phyloP scores from a whole-genome alignment of 2,797 vertebrate genomes.

The Microctenopoma steveboyesi region DNA sequence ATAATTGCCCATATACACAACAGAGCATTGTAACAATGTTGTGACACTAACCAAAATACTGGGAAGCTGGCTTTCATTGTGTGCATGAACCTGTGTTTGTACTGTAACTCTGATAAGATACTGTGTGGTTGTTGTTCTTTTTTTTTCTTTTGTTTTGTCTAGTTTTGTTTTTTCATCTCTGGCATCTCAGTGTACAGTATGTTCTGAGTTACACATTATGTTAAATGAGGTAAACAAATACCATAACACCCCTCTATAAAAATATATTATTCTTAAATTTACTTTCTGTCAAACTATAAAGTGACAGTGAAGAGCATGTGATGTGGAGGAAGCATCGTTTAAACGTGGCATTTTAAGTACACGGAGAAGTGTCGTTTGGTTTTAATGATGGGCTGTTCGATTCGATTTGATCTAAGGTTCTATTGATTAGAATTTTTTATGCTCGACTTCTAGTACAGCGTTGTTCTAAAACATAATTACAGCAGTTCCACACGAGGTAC shows the following conservation, averaged over 20 bases:
- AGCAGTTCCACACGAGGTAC: not conserved
- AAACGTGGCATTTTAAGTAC: conserved; percentile 13
- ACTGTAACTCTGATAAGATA: conserved; percentile 79
- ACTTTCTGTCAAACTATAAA: conserved; percentile 19
- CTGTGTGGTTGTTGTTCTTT: conserved; percentile 64
- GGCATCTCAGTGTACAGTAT: conserved; percentile 57
- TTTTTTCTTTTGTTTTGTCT: conserved; percentile 23
- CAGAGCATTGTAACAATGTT: conserved; percentile 79
- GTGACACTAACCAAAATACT: conserved; percentile 82
- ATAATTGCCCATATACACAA: conserved; percentile 68
- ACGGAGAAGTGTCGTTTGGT: conserved; percentile 4
- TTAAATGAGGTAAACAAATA: conserved; percentile 45
- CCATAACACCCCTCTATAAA: conserved; percentile 38
- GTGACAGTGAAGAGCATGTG: conserved; percentile 21
- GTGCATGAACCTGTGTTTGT: conserved; percentile 86
- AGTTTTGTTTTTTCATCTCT: conserved; percentile 63
- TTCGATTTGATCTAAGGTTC: not conserved
- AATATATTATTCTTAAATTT: conserved; percentile 34
- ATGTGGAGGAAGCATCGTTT: conserved; percentile 12
- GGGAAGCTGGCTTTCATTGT: conserved; percentile 85
- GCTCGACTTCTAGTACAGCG: not conserved
- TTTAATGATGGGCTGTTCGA: conserved; percentile 5
- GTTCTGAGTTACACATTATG: conserved; percentile 34
- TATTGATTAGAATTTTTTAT: conserved; percentile 30
- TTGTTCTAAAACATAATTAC: not conserved